These are phyloP conservation scores for Helogale parvula DNA, from an alignment of 2,113 vertebrate species.

Conservation along the genomic window DNA sequence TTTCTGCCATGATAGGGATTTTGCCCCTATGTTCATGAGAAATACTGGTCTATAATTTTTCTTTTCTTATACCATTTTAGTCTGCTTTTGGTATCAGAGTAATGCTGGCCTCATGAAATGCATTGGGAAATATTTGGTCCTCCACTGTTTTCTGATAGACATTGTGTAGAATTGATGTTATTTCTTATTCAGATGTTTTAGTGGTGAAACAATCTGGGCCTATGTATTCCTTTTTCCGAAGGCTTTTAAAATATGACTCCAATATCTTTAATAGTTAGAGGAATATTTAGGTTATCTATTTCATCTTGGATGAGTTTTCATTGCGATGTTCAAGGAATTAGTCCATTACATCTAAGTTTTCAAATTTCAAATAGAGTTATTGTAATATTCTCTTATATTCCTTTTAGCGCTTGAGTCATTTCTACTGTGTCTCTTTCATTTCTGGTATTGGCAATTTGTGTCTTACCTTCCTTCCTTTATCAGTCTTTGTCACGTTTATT, in stretches of 20 bases:
- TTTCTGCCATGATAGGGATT: not conserved
- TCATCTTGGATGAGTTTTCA: not conserved
- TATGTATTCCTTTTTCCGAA: not conserved
- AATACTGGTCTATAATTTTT: not conserved
- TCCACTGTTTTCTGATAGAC: not conserved
- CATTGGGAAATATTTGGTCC: not conserved
- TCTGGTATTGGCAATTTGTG: not conserved
- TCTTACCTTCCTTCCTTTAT: not conserved
- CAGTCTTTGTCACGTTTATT: not conserved
- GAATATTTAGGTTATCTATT: not conserved
- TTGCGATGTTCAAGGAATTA: not conserved
- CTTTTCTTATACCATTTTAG: not conserved
- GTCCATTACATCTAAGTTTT: not conserved
- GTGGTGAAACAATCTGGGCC: not conserved
- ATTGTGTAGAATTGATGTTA: not conserved
- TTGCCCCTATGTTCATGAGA: not conserved
- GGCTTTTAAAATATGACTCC: not conserved
- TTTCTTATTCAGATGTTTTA: constrained; percentile 1
- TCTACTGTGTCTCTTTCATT: not conserved
- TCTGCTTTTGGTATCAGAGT: not conserved
- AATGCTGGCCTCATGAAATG: not conserved
- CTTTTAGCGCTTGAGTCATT: not conserved
- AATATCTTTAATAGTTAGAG: not conserved
- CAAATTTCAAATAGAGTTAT: not conserved
- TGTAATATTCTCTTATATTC: not conserved